Conservation (phyloP, 1,140 invertebrate genomes). For the Hypothenemus hampei region DNA sequence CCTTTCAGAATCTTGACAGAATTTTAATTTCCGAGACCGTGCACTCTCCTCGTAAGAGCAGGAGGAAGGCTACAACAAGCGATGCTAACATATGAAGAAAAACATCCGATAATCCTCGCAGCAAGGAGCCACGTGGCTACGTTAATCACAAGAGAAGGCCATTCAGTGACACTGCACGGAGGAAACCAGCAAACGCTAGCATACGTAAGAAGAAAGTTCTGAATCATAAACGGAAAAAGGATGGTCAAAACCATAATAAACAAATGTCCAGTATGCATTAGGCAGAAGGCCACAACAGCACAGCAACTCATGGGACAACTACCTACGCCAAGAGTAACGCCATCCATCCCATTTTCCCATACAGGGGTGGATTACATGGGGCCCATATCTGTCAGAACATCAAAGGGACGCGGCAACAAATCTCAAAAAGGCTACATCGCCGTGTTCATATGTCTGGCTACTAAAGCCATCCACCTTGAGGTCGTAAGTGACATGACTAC, state of each 20-base stretch:
- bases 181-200: conserved; percentile 6
- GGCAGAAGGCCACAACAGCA: neutral
- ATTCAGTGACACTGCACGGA: neutral
- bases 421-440: no score
- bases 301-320: neutral
- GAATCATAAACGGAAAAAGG: conserved; percentile 9
- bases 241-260: conserved; percentile 1
- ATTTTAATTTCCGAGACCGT: no score
- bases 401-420: no score
- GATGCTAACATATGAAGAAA: conserved; percentile 35
- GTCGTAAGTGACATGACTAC: no score
- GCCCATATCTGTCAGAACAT: no score
- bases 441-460: no score
- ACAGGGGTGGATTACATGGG: neutral
- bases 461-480: no score
- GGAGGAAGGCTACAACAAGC: conserved; percentile 43
- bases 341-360: neutral
- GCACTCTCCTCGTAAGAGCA: no score
- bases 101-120: conserved; percentile 44
- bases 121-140: neutral
- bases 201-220: conserved; percentile 1
- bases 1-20: no score
- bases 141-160: neutral
- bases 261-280: conserved; percentile 15
- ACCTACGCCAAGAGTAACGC: neutral